Evolutionary conservation across 1,140 invertebrate species (phyloP), one percentile per base, ranked within the genome.

Genomic region (Pseudomyrmex gracilis): DNA sequence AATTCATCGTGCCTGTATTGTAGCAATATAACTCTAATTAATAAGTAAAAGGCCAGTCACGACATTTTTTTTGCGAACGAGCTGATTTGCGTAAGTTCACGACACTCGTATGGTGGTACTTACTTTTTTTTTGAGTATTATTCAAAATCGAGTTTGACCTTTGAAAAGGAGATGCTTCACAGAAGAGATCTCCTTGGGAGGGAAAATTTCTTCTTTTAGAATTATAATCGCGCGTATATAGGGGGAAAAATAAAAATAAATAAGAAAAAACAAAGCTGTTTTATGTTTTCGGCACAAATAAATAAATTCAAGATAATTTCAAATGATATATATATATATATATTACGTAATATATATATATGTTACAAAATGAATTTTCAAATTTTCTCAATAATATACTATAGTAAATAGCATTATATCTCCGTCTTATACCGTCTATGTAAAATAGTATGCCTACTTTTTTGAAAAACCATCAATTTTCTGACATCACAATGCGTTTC

Each of bases 61-160:
- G 10, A 49, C 17, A 70, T 49, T n/a, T 7, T 5, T 34, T 85
- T 73, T 20, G 15, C 22, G 57, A 51, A 34, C 57, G 34, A 57
- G 58, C 45, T 73, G 67, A 64, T 84, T 58, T 71, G 45, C n/a
- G 22, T 83, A 43, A 84, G 82, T 80, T 89, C 20, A 77, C 10
- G 49, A 22, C 57, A 86, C 58, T 85, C 70, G 74, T 86, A 82
- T 45, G 68, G 80, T 89, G 87, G 34, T 34, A 34, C 34, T 34
- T 89, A 89, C 87, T 89, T 89, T 88, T 89, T 88, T 70, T 80
- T 83, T 9, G 60, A 85, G 57, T 80, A 58, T 89, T 83, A 85
- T 78, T 83, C 64, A 60, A 83, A 85, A 83, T 82, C 61, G 73
- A 87, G 71, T 73, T 83, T 34, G 17, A 61, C 76, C 49, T 57